Conservation (phyloP, 1,140 invertebrate genomes). For the Laupala kohalensis region DNA sequence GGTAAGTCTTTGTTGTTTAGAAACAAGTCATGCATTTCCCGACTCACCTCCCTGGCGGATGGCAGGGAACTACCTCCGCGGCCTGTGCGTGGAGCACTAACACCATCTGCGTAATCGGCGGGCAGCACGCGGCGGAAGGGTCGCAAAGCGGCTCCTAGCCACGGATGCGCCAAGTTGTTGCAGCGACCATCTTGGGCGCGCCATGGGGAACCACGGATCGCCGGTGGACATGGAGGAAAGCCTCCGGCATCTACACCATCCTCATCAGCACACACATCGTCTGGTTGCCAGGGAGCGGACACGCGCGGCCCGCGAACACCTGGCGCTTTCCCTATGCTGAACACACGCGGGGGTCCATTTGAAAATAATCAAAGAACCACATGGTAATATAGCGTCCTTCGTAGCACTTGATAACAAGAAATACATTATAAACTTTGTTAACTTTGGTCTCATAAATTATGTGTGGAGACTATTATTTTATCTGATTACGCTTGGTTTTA, state of each 20-base stretch:
- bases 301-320: neutral
- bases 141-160: conserved; percentile 52
- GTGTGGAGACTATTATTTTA: too few relatives aligned
- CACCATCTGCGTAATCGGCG: conserved; percentile 64
- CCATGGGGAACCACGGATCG: conserved; percentile 37
- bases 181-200: conserved; percentile 63
- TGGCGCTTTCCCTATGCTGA: neutral
- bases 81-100: conserved; percentile 50
- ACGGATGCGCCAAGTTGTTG: conserved; percentile 59
- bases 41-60: conserved; percentile 58
- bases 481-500: too few relatives aligned
- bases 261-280: conserved; percentile 4
- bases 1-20: too few relatives aligned
- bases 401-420: neutral
- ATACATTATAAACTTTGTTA: too few relatives aligned
- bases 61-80: conserved; percentile 42
- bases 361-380: neutral
- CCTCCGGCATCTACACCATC: neutral
- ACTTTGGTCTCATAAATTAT: too few relatives aligned
- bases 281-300: conserved; percentile 2
- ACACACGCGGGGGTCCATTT: neutral
- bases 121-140: conserved; percentile 59
- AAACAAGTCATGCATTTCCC: too few relatives aligned
- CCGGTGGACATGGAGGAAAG: conserved; percentile 9
- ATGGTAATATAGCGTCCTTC: neutral